phyloP scores from a whole-genome alignment of 1,140 invertebrate species.

The Tachypleus tridentatus region DNA sequence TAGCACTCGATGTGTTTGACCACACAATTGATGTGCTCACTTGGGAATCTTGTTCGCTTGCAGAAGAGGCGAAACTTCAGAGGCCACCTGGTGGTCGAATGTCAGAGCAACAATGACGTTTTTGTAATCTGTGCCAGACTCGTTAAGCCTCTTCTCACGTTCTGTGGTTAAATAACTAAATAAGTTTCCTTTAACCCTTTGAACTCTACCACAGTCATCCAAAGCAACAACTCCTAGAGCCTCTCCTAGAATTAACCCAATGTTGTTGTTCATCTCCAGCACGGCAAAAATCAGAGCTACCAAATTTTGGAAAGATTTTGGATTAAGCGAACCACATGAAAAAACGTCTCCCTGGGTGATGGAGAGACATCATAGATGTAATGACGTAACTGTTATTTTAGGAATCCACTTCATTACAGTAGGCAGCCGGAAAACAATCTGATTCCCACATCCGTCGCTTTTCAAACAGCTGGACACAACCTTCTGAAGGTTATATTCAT shows the following conservation, averaged over 20 bases:
- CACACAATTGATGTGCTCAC: conserved; percentile 7
- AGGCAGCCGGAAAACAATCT: conserved; percentile 1
- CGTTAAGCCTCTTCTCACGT: conserved; percentile 1
- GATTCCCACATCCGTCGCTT: conserved; percentile 13
- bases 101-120: conserved; percentile 15
- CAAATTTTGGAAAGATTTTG: conserved; percentile 27
- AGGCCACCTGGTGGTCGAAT: conserved; percentile 10
- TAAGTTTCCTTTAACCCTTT: conserved; percentile 26
- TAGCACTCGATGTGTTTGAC: background rate
- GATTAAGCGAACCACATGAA: conserved; percentile 24
- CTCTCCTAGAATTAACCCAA: conserved; percentile 21
- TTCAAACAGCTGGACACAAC: conserved; percentile 23
- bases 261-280: conserved; percentile 24
- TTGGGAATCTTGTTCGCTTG: conserved; percentile 10
- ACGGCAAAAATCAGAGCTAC: conserved; percentile 27
- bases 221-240: conserved; percentile 28
- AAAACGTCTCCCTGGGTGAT: conserved; percentile 24
- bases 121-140: conserved; percentile 7
- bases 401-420: conserved; percentile 23
- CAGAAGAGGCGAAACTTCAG: conserved; percentile 13
- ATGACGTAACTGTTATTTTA: conserved; percentile 24
- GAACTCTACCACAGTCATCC: conserved; percentile 26
- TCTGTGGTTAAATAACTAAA: conserved; percentile 32
- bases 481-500: conserved; percentile 22
- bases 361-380: conserved; percentile 25